Percentiles rank a stretch among this genome's conserved stretches.
Evolutionary conservation across 2,888 invertebrate genomes (phyloP).

Genomic region (Azorinus chamasolen): DNA sequence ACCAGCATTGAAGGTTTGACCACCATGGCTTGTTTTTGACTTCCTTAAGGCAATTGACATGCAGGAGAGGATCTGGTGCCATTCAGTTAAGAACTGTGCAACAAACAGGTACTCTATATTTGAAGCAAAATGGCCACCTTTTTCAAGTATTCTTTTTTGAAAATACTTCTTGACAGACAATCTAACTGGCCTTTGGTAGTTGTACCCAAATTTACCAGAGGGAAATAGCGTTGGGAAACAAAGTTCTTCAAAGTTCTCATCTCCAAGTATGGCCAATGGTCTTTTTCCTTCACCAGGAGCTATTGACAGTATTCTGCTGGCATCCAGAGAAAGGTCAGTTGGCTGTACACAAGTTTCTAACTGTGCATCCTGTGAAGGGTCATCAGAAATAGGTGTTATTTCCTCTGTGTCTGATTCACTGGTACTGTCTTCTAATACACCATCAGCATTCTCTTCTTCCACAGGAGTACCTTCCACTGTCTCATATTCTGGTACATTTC

Average conservation of each 20-base stretch:
- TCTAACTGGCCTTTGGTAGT: conserved; percentile 24
- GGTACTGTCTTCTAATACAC: conserved; percentile 2
- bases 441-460: conserved; percentile 4
- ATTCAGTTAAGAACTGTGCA: conserved; percentile 47
- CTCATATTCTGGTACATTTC: neutral
- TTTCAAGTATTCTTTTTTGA: conserved; percentile 43
- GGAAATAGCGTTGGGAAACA: conserved; percentile 45
- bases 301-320: conserved; percentile 17
- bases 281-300: conserved; percentile 51
- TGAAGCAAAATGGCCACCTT: conserved; percentile 35
- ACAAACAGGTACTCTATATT: conserved; percentile 53
- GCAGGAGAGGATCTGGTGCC: conserved; percentile 15
- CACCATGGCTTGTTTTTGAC: neutral
- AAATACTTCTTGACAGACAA: conserved; percentile 55
- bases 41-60: conserved; percentile 28
- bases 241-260: conserved; percentile 48
- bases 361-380: conserved; percentile 1
- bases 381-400: conserved; percentile 17
- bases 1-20: conserved; percentile 17
- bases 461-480: neutral
- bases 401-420: conserved; percentile 26
- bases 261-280: conserved; percentile 39
- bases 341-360: conserved; percentile 51
- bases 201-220: conserved; percentile 47
- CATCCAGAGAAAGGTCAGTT: conserved; percentile 46